Evolutionary conservation across 2,797 vertebrate genomes (phyloP).

Genomic region (Lycodopsis pacificus): DNA sequence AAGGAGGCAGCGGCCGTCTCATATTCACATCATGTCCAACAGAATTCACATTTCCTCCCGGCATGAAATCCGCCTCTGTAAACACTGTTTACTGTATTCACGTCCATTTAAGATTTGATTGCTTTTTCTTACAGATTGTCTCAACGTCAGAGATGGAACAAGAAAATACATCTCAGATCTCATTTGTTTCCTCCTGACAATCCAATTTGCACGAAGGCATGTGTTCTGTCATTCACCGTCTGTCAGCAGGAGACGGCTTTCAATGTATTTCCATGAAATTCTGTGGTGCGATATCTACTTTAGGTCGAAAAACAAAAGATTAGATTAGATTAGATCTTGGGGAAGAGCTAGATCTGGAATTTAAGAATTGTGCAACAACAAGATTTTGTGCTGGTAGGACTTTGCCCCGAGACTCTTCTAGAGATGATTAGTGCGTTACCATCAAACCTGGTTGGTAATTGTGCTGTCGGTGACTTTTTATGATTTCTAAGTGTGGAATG

Average conservation of each 20-base stretch:
- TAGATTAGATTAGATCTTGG: background rate
- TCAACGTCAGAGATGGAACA: conserved; percentile 7
- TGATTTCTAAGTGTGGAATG: background rate
- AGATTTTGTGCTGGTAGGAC: background rate
- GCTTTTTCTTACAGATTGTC: conserved; percentile 11
- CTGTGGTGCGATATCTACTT: background rate
- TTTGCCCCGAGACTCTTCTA: background rate
- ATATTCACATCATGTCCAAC: conserved; percentile 5
- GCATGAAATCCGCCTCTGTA: conserved; percentile 28
- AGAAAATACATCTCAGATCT: background rate
- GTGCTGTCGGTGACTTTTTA: background rate
- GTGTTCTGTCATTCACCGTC: background rate
- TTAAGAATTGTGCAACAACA: background rate
- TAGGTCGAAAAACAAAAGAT: background rate
- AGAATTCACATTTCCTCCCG: conserved; percentile 28
- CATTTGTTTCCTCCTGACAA: conserved; percentile 11
- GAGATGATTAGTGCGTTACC: background rate
- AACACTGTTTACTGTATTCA: conserved; percentile 20
- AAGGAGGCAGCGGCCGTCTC: conserved; percentile 21
- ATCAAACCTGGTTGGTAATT: background rate
- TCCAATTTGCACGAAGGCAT: conserved; percentile 3
- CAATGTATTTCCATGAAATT: background rate
- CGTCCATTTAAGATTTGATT: conserved; percentile 19
- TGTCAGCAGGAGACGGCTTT: conserved; percentile 14
- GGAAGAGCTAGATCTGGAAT: background rate